Percentiles rank a stretch among this genome's conserved stretches.
Conservation (phyloP, 1,140 invertebrate genomes). For the Drosophila nigrodunni region DNA sequence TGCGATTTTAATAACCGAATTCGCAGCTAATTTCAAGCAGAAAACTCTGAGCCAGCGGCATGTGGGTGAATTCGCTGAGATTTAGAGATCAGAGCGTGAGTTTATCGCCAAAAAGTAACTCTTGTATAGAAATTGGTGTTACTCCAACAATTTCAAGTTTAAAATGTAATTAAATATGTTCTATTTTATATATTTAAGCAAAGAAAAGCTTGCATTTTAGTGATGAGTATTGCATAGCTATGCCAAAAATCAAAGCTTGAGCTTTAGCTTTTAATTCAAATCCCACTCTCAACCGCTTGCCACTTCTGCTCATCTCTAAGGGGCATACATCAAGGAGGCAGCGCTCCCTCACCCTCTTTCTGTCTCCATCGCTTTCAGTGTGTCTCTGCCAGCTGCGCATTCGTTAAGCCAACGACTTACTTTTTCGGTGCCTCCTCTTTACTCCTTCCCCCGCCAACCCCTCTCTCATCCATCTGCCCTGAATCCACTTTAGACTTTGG, state of each 20-base stretch:
- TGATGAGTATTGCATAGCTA: too few species aligned
- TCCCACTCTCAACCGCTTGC: background rate
- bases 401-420: conserved; percentile 75
- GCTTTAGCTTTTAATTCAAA: background rate
- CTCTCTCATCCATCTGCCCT: background rate
- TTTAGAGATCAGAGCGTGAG: conserved; percentile 34
- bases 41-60: conserved; percentile 53
- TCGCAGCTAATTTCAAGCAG: conserved; percentile 64
- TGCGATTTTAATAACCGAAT: conserved; percentile 78
- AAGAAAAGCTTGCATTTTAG: too few species aligned
- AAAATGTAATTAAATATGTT: too few species aligned
- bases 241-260: background rate
- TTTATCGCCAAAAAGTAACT: too few species aligned
- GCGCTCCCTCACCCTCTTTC: background rate
- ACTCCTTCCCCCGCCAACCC: background rate
- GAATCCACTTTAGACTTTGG: conserved; percentile 6
- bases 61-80: conserved; percentile 44
- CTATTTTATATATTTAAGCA: too few species aligned
- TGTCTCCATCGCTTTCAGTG: background rate
- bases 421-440: conserved; percentile 37
- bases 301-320: conserved; percentile 34
- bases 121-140: too few species aligned
- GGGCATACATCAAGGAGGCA: conserved; percentile 33
- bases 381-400: conserved; percentile 56
- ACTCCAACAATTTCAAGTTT: too few species aligned